Evolutionary conservation across 2,113 vertebrate genomes (phyloP).

Genomic region (Syngnathus floridae): DNA sequence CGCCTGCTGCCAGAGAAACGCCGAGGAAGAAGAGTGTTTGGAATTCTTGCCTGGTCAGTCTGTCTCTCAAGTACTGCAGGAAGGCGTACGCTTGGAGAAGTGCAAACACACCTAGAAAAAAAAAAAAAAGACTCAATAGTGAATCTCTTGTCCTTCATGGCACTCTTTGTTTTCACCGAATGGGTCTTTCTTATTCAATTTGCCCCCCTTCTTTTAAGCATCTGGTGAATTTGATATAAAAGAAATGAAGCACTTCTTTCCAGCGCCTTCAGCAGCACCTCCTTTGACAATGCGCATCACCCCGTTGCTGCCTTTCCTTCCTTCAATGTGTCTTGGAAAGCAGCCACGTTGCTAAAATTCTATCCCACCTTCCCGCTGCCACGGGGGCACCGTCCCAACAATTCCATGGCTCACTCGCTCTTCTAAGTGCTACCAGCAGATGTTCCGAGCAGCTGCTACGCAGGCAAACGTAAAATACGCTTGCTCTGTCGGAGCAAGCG

Average conservation of each 20-base stretch:
- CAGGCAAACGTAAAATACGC: constrained; percentile 33
- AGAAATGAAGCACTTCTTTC: constrained; percentile 6
- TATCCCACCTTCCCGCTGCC: constrained; percentile 24
- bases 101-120: constrained; percentile 84
- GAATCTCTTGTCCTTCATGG: neutral
- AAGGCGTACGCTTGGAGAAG: constrained; percentile 92
- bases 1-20: constrained; percentile 82
- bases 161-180: neutral
- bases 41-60: constrained; percentile 90
- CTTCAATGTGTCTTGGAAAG: constrained; percentile 32
- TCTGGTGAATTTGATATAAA: constrained; percentile 13
- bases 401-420: constrained; percentile 36
- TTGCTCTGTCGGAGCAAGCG: neutral
- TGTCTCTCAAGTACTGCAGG: constrained; percentile 89
- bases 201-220: neutral
- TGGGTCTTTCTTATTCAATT: no score
- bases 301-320: constrained; percentile 2
- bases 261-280: constrained; percentile 23
- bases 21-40: constrained; percentile 93
- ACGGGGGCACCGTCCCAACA: constrained; percentile 34
- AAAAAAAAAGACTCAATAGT: constrained; percentile 8
- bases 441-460: constrained; percentile 61
- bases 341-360: constrained; percentile 32
- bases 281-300: constrained; percentile 18
- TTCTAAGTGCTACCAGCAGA: constrained; percentile 47